phyloP scores from a whole-genome alignment of 2,797 vertebrate genomes.

The Stomatorhinus walkeri region DNA sequence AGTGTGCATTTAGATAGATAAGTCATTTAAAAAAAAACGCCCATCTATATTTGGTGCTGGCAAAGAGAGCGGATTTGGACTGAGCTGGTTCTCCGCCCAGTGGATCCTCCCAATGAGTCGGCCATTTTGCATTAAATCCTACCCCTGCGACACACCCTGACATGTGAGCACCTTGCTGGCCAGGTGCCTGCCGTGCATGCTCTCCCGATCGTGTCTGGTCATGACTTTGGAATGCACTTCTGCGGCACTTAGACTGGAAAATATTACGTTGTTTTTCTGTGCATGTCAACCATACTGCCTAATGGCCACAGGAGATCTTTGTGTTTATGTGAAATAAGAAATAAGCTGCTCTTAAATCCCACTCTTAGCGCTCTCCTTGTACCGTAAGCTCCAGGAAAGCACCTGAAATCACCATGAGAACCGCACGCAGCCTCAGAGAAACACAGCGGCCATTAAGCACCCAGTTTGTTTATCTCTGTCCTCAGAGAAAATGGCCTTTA shows the following conservation, averaged over 20 bases:
- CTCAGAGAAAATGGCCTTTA: not conserved
- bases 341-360: not conserved
- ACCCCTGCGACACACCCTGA: not conserved
- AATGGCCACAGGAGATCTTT: not conserved
- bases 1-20: not conserved
- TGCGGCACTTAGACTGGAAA: not conserved
- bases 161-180: not conserved
- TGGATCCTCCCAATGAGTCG: not conserved
- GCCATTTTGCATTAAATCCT: not conserved
- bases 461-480: not conserved
- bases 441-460: not conserved
- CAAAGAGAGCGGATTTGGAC: not conserved
- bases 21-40: not conserved
- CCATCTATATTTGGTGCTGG: not conserved
- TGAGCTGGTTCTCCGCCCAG: not conserved
- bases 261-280: not conserved
- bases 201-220: conserved; percentile 36
- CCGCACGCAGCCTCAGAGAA: not conserved
- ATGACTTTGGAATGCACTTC: conserved; percentile 48
- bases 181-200: not conserved
- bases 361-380: not conserved
- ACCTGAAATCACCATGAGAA: not conserved
- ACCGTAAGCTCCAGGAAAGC: not conserved
- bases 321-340: not conserved
- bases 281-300: not conserved